Conservation (phyloP, 2,797 vertebrate species). For the Heteromormyrus szaboi region DNA sequence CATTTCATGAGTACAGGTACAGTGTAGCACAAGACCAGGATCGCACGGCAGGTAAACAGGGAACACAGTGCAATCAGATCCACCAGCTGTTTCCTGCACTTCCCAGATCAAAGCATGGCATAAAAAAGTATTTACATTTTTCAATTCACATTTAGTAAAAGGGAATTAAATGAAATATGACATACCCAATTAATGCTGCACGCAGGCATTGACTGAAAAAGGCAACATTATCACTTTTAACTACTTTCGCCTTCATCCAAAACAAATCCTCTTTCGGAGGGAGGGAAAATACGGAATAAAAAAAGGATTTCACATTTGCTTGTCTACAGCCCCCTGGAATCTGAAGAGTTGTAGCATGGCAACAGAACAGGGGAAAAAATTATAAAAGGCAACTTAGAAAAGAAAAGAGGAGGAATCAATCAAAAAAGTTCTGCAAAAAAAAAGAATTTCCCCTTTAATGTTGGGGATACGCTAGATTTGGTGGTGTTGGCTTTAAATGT, state of each 20-base stretch:
- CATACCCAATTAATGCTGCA: constrained; percentile 40
- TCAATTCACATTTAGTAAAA: constrained; percentile 66
- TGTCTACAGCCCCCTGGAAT: background rate
- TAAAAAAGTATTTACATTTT: constrained; percentile 43
- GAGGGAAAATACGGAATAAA: background rate
- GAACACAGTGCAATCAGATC: constrained; percentile 67
- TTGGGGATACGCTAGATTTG: constrained; percentile 10
- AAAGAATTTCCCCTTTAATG: background rate
- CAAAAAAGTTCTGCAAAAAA: background rate
- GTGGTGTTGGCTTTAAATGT: constrained; percentile 19
- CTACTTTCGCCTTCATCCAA: constrained; percentile 11
- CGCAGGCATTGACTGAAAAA: constrained; percentile 33
- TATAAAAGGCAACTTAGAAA: background rate
- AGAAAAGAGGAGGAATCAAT: background rate
- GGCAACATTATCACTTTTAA: constrained; percentile 48
- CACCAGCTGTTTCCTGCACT: constrained; percentile 49
- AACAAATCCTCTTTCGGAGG: constrained; percentile 14
- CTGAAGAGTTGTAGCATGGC: background rate
- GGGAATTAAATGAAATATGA: constrained; percentile 31
- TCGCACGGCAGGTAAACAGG: constrained; percentile 49
- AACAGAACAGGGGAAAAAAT: background rate
- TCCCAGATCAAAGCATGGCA: constrained; percentile 58
- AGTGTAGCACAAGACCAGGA: constrained; percentile 55
- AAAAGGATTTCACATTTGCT: background rate
- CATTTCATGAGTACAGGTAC: constrained; percentile 34